phyloP scores from a whole-genome alignment of 1,140 invertebrate genomes.

The Leptinotarsa texana region DNA sequence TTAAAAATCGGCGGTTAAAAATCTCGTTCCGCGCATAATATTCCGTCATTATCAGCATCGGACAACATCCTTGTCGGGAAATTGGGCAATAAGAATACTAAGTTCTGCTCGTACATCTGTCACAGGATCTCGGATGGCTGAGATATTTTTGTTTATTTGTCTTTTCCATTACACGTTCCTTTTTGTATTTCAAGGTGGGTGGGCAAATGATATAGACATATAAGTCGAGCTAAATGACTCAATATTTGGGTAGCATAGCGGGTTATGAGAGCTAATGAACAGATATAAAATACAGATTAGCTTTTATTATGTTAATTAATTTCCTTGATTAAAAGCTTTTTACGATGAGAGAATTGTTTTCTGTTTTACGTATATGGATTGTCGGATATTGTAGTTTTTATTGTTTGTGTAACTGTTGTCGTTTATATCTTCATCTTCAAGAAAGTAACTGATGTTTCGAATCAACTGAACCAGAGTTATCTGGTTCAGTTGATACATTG shows the following conservation, averaged over 20 bases:
- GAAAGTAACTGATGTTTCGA: too few relatives aligned
- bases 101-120: slow-evolving; percentile 25
- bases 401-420: background rate
- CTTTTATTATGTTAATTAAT: slow-evolving; percentile 29
- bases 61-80: slow-evolving; percentile 8
- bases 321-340: slow-evolving; percentile 14
- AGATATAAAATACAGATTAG: slow-evolving; percentile 22
- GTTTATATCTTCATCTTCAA: too few relatives aligned
- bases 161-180: slow-evolving; percentile 18
- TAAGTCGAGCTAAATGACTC: slow-evolving; percentile 22
- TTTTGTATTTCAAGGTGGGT: slow-evolving; percentile 26
- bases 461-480: too few relatives aligned
- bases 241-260: slow-evolving; percentile 27
- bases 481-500: too few relatives aligned
- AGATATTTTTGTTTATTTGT: slow-evolving; percentile 14
- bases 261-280: slow-evolving; percentile 24
- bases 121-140: slow-evolving; percentile 14
- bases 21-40: background rate
- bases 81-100: slow-evolving; percentile 4
- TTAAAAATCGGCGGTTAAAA: background rate
- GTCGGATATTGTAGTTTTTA: background rate
- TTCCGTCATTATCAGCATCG: slow-evolving; percentile 5
- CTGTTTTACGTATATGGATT: background rate
- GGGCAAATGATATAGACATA: slow-evolving; percentile 27
- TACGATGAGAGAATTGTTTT: background rate